Conservation (phyloP, 2,888 invertebrate genomes). For the Tipula vernalis region DNA sequence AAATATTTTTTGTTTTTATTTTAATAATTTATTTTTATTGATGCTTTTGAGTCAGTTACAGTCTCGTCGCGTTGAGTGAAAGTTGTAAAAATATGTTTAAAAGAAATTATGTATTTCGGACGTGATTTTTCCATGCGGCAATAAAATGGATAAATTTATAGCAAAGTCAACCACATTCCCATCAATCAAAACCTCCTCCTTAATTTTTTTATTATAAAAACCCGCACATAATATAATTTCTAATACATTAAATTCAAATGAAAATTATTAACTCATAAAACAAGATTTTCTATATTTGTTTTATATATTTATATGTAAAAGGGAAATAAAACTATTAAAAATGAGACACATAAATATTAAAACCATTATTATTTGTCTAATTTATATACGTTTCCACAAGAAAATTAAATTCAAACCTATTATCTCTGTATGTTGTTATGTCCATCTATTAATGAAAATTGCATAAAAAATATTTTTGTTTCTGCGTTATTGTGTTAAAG, state of each 20-base stretch:
- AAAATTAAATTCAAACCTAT: background rate
- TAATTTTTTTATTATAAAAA: background rate
- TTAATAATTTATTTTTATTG: background rate
- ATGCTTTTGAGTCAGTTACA: background rate
- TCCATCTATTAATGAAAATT: background rate
- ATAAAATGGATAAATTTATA: background rate
- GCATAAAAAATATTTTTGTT: background rate
- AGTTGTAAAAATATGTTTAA: background rate
- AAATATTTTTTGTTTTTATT: background rate
- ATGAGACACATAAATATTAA: background rate
- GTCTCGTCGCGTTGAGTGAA: background rate
- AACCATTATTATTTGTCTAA: background rate
- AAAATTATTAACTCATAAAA: background rate
- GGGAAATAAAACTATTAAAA: constrained; percentile 4
- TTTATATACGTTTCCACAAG: background rate
- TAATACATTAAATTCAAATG: background rate
- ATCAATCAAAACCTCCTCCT: background rate
- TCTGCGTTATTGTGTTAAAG: background rate
- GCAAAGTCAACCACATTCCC: background rate
- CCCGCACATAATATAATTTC: background rate
- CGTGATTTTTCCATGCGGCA: background rate
- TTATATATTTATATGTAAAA: background rate
- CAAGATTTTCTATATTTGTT: background rate
- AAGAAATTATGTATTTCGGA: background rate
- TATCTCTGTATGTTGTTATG: background rate